Base-by-base conservation (phyloP, 1,140 invertebrate genomes). In the Drosophila arizonae region DNA sequence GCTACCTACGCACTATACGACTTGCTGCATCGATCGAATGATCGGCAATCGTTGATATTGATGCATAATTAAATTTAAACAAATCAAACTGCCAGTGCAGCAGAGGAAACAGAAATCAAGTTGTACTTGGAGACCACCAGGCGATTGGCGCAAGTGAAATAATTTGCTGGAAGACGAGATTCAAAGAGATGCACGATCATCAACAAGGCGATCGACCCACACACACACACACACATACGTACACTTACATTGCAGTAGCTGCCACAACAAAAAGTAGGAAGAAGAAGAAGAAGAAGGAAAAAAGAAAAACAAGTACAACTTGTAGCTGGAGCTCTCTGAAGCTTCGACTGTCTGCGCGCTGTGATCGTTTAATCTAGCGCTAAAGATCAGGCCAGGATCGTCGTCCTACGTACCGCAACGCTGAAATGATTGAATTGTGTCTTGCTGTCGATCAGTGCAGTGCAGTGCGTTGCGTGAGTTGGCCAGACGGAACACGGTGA, bases 41-140 rank as follows among this genome's bases (percentile, higher is more conserved):
- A 60, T 81, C 74, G 77, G 56, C 69, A 66, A 68, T 77, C 79
- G 84, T 76, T 76, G 81, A 82, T 76, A 76, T 86, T 81, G 84
- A 77, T 74, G 85, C 85, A 89, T 89, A 89, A 89, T 89, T 89
- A 89, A 89, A 89, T 89, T 89, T 89, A 89, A 90, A 85, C 85
- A 89, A 89, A 89, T 89, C 85, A 89, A 89, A 87, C 80, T 89
- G 85, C 85, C 80, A 84, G 72, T 73, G 62, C 71, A 63, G 67
- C 51, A 90, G 57, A 84, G 87, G 87, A 90, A 90, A 81, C 87
- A 90, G 82, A 90, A 79, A 87, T 87, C 87, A 90, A 90, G 87
- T 84, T 80, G 87, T 87, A 84, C 82, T 67, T 81, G 71, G 71
- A 66, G 87, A 87, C 87, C 87, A 90, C 87, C 87, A 55, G 26